Conservation (phyloP, 1,140 invertebrate genomes). For the Atta colombica region DNA sequence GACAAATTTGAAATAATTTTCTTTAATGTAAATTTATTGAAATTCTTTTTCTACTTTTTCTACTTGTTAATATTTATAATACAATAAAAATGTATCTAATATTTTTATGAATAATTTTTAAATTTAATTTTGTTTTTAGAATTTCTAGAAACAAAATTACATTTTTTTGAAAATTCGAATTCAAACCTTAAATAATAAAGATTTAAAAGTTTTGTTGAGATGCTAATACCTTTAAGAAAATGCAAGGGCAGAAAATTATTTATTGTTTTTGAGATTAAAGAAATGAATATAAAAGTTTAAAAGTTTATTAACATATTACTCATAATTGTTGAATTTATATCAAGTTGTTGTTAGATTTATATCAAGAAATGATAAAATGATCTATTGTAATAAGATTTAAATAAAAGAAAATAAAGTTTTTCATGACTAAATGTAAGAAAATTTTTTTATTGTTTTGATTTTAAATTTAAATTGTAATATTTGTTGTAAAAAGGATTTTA, state of each 20-base stretch:
- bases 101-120: background rate
- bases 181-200: background rate
- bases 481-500: background rate
- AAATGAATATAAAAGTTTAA: background rate
- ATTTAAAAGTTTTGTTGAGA: background rate
- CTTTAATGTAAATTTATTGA: background rate
- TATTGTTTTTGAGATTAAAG: background rate
- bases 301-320: background rate
- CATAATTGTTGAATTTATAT: background rate
- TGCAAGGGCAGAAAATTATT: background rate
- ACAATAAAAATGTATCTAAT: background rate
- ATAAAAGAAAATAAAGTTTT: background rate
- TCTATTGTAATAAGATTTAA: background rate
- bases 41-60: background rate
- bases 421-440: background rate
- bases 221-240: background rate
- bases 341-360: background rate
- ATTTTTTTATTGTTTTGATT: background rate
- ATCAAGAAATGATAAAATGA: background rate
- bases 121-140: slow-evolving; percentile 8
- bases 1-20: background rate
- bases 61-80: background rate
- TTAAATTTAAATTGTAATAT: background rate
- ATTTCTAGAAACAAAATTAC: background rate
- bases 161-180: background rate